These are phyloP conservation scores for Leptodactylus fuscus DNA, from an alignment of 2,113 vertebrate species.

Conservation along the genomic window DNA sequence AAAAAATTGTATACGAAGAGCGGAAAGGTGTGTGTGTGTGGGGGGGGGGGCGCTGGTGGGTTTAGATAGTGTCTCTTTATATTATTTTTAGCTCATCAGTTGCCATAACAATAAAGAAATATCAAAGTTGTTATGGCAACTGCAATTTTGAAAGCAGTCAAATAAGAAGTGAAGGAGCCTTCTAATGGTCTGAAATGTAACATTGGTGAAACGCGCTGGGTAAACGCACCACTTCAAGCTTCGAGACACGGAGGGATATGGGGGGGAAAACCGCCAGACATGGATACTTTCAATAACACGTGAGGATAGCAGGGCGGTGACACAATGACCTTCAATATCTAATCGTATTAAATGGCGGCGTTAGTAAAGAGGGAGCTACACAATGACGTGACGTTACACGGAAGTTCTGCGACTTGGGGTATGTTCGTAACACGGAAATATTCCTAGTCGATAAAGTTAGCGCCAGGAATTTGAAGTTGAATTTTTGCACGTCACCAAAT, in stretches of 20 bases:
- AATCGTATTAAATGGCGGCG: too few species aligned
- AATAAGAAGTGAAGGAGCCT: conserved; percentile 80
- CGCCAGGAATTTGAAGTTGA: too few species aligned
- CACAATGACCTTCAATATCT: background rate
- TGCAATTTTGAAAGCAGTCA: conserved; percentile 78
- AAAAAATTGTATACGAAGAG: background rate
- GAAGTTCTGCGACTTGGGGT: too few species aligned
- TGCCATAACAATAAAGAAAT: conserved; percentile 74
- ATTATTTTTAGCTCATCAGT: conserved; percentile 69
- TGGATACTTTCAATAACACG: background rate
- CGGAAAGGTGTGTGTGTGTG: conserved; percentile 1
- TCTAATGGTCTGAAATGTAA: conserved; percentile 76
- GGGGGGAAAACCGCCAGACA: background rate
- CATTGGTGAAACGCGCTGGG: conserved; percentile 73
- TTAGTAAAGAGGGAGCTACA: too few species aligned
- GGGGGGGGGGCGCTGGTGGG: conserved; percentile 19
- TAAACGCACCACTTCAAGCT: conserved; percentile 12
- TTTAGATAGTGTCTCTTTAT: conserved; percentile 56
- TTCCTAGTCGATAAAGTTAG: too few species aligned
- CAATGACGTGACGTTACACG: too few species aligned
- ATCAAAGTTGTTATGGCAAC: conserved; percentile 87
- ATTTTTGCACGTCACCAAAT: too few species aligned
- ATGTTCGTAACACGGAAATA: too few species aligned
- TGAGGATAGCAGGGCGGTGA: background rate
- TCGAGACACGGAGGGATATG: background rate